Conservation (phyloP, 2,113 vertebrate genomes). For the Alouatta palliata region DNA sequence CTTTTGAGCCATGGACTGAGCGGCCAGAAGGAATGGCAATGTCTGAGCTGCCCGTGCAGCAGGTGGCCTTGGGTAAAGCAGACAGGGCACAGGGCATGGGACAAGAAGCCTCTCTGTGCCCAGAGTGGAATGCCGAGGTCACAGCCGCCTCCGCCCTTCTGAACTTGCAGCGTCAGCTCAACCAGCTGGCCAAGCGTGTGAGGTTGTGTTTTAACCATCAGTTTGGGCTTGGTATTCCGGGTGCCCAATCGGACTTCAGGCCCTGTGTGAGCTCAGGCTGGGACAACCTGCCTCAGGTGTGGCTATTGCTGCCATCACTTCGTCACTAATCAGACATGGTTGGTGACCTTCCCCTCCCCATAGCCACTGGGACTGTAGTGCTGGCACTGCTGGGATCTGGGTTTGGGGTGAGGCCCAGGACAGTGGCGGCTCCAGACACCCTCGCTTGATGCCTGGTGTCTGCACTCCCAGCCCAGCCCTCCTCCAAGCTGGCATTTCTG, state of each 20-base stretch:
- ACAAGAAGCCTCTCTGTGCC: no score
- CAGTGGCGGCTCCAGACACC: background rate
- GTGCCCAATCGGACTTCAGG: no score
- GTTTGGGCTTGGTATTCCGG: background rate
- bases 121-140: background rate
- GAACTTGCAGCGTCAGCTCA: background rate
- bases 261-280: background rate
- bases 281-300: fast-evolving
- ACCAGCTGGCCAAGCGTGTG: fast-evolving
- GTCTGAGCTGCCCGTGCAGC: background rate
- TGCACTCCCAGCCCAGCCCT: background rate
- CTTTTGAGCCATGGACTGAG: background rate
- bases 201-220: background rate
- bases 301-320: background rate
- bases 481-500: background rate
- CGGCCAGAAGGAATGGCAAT: background rate
- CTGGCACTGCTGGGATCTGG: background rate
- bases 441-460: background rate
- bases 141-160: background rate
- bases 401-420: no score
- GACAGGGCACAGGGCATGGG: background rate
- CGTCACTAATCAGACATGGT: background rate
- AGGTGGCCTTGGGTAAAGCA: no score
- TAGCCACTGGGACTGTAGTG: background rate
- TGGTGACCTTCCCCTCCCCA: background rate